Evolutionary conservation across 2,797 vertebrate species (phyloP).

Genomic region (Gadopsis bispinosus): DNA sequence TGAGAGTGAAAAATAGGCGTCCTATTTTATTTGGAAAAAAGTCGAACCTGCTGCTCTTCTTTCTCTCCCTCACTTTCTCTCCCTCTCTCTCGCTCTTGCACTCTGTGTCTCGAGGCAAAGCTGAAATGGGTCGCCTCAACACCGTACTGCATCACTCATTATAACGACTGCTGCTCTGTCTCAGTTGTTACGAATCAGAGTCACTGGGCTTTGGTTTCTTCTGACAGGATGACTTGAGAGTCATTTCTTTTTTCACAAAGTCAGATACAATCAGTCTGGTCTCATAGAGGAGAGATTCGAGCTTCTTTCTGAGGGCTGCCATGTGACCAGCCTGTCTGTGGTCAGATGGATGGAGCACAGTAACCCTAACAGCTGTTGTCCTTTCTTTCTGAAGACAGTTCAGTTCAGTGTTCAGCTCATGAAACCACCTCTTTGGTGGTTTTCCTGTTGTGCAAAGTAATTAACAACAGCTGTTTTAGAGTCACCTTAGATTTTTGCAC

Average conservation of each 20-base stretch:
- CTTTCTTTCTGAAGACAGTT: neutral
- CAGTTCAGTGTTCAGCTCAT: neutral
- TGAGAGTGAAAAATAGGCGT: constrained; percentile 78
- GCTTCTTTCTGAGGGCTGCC: constrained; percentile 2
- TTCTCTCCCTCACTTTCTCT: constrained; percentile 24
- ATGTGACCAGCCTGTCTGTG: constrained; percentile 14
- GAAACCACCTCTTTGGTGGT: neutral
- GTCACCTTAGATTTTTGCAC: neutral
- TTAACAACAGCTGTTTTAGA: neutral
- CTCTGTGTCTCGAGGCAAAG: constrained; percentile 57
- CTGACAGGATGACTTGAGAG: constrained; percentile 16
- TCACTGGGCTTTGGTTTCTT: constrained; percentile 41
- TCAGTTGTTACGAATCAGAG: constrained; percentile 49
- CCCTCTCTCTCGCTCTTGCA: constrained; percentile 20
- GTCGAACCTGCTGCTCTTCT: constrained; percentile 57
- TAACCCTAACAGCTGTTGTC: constrained; percentile 12
- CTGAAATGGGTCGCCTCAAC: constrained; percentile 76
- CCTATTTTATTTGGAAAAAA: constrained; percentile 77
- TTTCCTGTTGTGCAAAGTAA: neutral
- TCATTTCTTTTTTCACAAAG: constrained; percentile 32
- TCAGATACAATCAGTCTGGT: constrained; percentile 39
- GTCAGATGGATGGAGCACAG: constrained; percentile 14
- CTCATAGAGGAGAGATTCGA: neutral
- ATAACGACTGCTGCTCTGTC: constrained; percentile 47
- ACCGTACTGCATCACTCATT: constrained; percentile 47